These are phyloP conservation scores for Zonitis immaculata DNA, from an alignment of 2,888 invertebrate genomes.

Conservation along the genomic window DNA sequence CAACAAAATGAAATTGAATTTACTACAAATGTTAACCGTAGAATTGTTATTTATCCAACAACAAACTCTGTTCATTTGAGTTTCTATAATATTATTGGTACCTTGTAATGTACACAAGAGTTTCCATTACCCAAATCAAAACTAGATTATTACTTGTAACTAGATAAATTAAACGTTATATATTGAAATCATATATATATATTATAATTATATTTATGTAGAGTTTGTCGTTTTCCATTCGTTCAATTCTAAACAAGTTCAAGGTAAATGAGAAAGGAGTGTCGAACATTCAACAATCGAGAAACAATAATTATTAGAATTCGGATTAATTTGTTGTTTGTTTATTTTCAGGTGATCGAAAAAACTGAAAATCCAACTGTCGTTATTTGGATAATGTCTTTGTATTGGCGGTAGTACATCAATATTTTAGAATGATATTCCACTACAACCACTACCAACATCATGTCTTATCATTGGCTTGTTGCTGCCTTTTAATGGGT, in stretches of 20 bases:
- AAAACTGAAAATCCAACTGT: slow-evolving; percentile 2
- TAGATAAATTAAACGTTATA: slow-evolving; percentile 24
- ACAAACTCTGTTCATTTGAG: too few species aligned
- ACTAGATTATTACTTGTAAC: slow-evolving; percentile 29
- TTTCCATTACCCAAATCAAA: slow-evolving; percentile 29
- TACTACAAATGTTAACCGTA: too few species aligned
- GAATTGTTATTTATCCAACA: too few species aligned
- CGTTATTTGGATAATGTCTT: slow-evolving; percentile 21
- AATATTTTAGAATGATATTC: slow-evolving; percentile 23
- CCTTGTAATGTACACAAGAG: slow-evolving; percentile 24
- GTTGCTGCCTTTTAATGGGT: slow-evolving; percentile 28
- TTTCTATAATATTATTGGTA: too few species aligned
- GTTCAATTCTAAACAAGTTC: not conserved
- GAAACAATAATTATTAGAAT: too few species aligned
- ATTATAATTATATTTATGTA: too few species aligned
- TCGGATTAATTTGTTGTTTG: slow-evolving; percentile 1
- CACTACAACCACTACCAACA: slow-evolving; percentile 8
- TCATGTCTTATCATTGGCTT: slow-evolving; percentile 18
- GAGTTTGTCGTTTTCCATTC: not conserved
- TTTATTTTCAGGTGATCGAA: slow-evolving; percentile 16
- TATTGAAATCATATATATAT: slow-evolving; percentile 11
- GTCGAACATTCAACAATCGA: too few species aligned
- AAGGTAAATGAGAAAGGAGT: not conserved
- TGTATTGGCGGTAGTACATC: slow-evolving; percentile 11
- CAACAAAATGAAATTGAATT: slow-evolving; percentile 30